Evolutionary conservation across 2,888 invertebrate species (phyloP), one percentile per base, ranked within the genome.

Genomic region (Chorisops tibialis): DNA sequence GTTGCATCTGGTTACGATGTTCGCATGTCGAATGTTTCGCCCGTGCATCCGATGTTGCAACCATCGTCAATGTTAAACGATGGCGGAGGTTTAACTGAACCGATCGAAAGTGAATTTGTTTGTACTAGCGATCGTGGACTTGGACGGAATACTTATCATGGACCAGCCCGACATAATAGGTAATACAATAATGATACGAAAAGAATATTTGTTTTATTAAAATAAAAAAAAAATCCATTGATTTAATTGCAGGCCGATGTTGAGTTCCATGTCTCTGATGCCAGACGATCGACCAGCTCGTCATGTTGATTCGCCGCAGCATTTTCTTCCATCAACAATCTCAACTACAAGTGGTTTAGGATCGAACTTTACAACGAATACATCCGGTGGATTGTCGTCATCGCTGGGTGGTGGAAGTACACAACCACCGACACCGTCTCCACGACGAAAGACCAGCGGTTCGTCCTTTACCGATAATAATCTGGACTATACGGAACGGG

Each of bases 1-100:
- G 91, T 96, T 41, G 93, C 91, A 3, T 89, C 92, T 39, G 96
- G 96, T 1, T 95, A 92, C 74, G 96, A 96, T 81, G 89, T 96
- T 58, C 84, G 94, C 72, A 83, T 92, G 76, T 91, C 93, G 47
- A 93, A 93, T 74, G 86, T 91, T 56, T 88, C 90, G 68, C 89
- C 91, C 1, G 80, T 92, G 66, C 92, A 92, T 79, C 92, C 92
- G 6, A 84, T 86, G 63, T 76, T 92, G 63, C 87, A 90, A 72
- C 89, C 91, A 0, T 85, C 85, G 63, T 83, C 85, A 83, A 85
- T 77, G 72, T 63, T 67, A 19, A 68, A 68, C 45, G 66, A 67
- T 0, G 38, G 56, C 3, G 30, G 47, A 48, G 62, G 39, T 30
- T 7, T 30, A 2, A 14, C 18, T 4, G 61, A 43, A 6, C 24